phyloP scores from a whole-genome alignment of 1,140 invertebrate species.

The Patella vulgata region DNA sequence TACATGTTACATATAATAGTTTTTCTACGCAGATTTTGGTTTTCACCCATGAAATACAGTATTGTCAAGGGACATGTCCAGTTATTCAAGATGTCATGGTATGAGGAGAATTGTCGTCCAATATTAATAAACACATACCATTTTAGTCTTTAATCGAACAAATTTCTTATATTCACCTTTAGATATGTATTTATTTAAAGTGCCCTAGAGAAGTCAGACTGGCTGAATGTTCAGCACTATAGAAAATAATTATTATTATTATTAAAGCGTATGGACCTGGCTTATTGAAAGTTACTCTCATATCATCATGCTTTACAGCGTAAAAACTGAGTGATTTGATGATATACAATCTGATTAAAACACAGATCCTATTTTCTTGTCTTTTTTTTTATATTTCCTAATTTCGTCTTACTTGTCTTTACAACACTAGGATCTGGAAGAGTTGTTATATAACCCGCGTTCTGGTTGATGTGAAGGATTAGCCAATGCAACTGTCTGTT shows the following conservation, averaged over 20 bases:
- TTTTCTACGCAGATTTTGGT: not conserved
- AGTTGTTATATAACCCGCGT: too few relatives aligned
- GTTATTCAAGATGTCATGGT: not conserved
- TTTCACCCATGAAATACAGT: not conserved
- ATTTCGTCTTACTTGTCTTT: too few relatives aligned
- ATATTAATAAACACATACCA: not conserved
- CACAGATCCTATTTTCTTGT: conserved; percentile 9
- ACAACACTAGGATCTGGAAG: too few relatives aligned
- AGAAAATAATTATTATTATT: not conserved
- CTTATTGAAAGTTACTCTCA: not conserved
- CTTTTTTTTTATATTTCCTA: too few relatives aligned
- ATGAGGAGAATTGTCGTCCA: not conserved
- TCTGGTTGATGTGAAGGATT: too few relatives aligned
- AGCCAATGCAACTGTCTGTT: too few relatives aligned
- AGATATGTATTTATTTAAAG: too few relatives aligned
- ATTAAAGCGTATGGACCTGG: too few relatives aligned
- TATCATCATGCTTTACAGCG: not conserved
- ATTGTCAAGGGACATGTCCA: not conserved
- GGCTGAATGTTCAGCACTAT: too few relatives aligned
- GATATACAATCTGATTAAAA: too few relatives aligned
- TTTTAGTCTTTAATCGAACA: not conserved
- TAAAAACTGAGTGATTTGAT: not conserved
- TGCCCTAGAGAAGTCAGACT: too few relatives aligned
- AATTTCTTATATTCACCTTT: not conserved
- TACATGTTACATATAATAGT: not conserved